Evolutionary conservation across 1,140 invertebrate genomes (phyloP).

Genomic region (Hydropsyche tenuis): DNA sequence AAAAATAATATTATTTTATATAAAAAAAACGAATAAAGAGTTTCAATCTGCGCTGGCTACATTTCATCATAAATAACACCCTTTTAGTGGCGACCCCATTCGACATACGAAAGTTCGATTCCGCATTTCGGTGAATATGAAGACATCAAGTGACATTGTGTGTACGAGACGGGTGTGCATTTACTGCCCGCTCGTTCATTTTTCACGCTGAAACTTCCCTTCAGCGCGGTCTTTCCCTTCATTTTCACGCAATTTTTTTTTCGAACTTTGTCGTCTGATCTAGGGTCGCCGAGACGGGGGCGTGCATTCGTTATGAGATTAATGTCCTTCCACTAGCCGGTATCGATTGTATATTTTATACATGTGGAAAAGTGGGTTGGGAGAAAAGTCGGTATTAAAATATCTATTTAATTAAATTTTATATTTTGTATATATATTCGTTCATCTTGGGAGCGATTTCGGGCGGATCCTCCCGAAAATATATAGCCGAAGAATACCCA

Average conservation of each 20-base stretch:
- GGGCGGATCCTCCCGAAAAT: background rate
- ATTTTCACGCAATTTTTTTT: background rate
- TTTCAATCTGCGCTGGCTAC: no score
- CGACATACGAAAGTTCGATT: no score
- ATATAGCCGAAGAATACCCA: slow-evolving; percentile 26
- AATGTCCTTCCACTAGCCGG: slow-evolving; percentile 5
- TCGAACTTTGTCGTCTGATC: background rate
- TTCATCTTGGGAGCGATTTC: background rate
- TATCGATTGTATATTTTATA: slow-evolving; percentile 15
- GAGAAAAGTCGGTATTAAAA: background rate
- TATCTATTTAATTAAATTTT: background rate
- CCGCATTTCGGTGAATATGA: no score
- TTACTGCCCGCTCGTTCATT: background rate
- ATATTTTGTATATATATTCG: background rate
- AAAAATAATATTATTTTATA: no score
- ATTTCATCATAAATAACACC: no score
- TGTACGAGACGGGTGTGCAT: no score
- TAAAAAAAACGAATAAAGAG: no score
- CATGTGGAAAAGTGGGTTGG: no score
- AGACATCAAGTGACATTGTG: no score
- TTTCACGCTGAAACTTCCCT: slow-evolving; percentile 9
- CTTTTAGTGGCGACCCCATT: no score
- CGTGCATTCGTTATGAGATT: slow-evolving; percentile 34
- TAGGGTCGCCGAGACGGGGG: background rate
- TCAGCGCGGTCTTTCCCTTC: background rate